These are phyloP conservation scores for Phania funesta DNA, from an alignment of 2,888 invertebrate species.

Conservation along the genomic window DNA sequence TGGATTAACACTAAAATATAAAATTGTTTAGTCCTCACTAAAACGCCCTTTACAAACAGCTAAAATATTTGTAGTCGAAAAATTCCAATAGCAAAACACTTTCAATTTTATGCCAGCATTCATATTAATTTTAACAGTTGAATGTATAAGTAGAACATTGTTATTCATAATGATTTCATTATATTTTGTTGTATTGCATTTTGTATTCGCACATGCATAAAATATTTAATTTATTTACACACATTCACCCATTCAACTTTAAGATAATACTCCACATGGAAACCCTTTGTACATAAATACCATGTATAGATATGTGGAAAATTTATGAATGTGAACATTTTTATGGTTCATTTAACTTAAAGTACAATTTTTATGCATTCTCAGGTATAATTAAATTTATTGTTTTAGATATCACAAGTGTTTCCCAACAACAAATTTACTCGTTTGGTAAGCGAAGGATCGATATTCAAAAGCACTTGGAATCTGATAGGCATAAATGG, in stretches of 20 bases:
- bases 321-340: constrained; percentile 47
- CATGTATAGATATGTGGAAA: constrained; percentile 20
- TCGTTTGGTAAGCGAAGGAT: too few relatives aligned
- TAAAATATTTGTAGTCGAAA: neutral
- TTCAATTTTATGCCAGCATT: neutral
- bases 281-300: neutral
- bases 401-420: constrained; percentile 47
- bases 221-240: constrained; percentile 41
- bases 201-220: constrained; percentile 23
- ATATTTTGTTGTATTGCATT: constrained; percentile 29
- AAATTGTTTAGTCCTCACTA: too few relatives aligned
- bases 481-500: too few relatives aligned
- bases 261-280: constrained; percentile 47
- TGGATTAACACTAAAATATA: too few relatives aligned
- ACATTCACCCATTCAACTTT: constrained; percentile 43
- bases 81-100: neutral
- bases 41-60: too few relatives aligned
- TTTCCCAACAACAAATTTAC: neutral
- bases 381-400: constrained; percentile 64
- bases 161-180: constrained; percentile 40
- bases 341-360: constrained; percentile 65
- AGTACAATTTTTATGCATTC: constrained; percentile 64
- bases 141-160: constrained; percentile 25
- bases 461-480: too few relatives aligned
- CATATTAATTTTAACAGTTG: constrained; percentile 7